These are phyloP conservation scores for Aeoliscus strigatus DNA, from an alignment of 2,797 vertebrate species.

Conservation along the genomic window DNA sequence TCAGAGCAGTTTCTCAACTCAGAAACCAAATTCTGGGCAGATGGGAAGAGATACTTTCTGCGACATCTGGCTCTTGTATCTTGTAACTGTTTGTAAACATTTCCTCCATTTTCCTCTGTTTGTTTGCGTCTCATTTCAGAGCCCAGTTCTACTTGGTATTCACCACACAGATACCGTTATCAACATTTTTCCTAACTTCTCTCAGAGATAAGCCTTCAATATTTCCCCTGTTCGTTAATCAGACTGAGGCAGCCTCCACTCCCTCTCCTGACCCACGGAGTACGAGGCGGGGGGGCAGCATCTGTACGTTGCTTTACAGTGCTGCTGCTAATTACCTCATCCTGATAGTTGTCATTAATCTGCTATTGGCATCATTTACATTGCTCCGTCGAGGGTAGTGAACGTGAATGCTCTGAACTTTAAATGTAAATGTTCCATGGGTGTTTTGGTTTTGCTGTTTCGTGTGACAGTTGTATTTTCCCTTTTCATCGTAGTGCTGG, in stretches of 20 bases:
- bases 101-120: conserved; percentile 15
- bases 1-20: too few relatives aligned
- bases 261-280: conserved; percentile 14
- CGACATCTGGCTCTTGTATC: conserved; percentile 2
- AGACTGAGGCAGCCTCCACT: conserved; percentile 23
- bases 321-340: conserved; percentile 61
- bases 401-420: conserved; percentile 29
- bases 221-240: conserved; percentile 51
- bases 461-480: conserved; percentile 23
- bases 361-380: conserved; percentile 51
- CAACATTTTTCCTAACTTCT: conserved; percentile 42
- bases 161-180: conserved; percentile 33
- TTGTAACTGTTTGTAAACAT: conserved; percentile 14
- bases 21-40: too few relatives aligned
- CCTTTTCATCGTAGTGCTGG: conserved; percentile 19
- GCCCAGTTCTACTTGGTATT: conserved; percentile 24
- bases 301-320: conserved; percentile 41
- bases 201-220: conserved; percentile 37
- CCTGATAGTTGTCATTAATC: conserved; percentile 61
- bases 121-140: conserved; percentile 18
- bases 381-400: conserved; percentile 24
- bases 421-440: conserved; percentile 51
- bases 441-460: conserved; percentile 13
- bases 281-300: conserved; percentile 16
- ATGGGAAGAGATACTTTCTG: too few relatives aligned